A percentile compares a stretch with the other conserved stretches of the same genome.
Evolutionary conservation across 2,113 vertebrate species (phyloP).

Genomic region (Solea senegalensis): DNA sequence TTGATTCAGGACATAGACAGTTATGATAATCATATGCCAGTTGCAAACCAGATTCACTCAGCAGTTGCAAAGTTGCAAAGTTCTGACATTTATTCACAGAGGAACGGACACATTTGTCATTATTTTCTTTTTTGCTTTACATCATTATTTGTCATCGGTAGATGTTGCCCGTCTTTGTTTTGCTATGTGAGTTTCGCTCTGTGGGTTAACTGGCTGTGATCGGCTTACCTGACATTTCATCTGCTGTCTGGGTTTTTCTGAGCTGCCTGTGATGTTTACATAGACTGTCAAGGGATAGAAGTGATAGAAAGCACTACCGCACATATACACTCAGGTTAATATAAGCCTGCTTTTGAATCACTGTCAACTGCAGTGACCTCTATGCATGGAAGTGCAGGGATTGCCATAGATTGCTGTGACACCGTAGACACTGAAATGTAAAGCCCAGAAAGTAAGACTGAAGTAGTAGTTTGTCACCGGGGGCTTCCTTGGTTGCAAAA

Average conservation of each 20-base stretch:
- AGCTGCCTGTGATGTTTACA: not conserved
- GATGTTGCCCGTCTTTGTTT: too few species aligned
- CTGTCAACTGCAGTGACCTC: not conserved
- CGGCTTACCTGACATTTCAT: not conserved
- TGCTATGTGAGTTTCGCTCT: not conserved
- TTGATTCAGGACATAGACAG: too few species aligned
- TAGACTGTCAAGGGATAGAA: not conserved
- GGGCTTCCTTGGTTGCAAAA: too few species aligned
- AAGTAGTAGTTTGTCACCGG: too few species aligned
- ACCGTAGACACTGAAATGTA: not conserved
- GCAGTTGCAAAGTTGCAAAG: too few species aligned
- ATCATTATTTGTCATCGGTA: too few species aligned
- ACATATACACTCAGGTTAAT: not conserved
- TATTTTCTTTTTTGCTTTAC: too few species aligned
- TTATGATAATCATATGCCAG: too few species aligned
- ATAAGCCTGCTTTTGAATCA: not conserved
- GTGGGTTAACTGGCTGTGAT: not conserved
- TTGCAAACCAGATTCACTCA: too few species aligned
- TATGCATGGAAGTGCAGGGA: not conserved
- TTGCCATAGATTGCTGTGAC: conserved; percentile 20
- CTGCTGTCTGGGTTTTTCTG: not conserved
- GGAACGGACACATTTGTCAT: too few species aligned
- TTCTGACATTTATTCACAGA: too few species aligned
- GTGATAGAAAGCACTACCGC: not conserved
- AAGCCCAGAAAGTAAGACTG: too few species aligned